phyloP scores from a whole-genome alignment of 1,140 invertebrate species.

The Saccostrea glomerata region DNA sequence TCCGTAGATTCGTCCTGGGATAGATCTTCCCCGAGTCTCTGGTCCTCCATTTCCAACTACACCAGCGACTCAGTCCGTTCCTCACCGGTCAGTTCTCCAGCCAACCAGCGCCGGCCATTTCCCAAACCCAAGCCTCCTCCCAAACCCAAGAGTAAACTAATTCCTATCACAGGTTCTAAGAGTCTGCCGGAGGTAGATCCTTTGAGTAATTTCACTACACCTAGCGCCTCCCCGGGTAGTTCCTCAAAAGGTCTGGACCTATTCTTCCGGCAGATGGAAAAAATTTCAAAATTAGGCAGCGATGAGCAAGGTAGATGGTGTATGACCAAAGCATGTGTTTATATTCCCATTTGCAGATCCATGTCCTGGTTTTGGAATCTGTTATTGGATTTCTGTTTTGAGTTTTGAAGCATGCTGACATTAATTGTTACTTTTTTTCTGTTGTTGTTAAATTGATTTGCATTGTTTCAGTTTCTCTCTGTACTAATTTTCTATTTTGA shows the following conservation, averaged over 20 bases:
- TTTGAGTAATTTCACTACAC: slow-evolving; percentile 24
- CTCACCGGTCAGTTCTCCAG: slow-evolving; percentile 54
- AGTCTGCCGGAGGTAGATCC: slow-evolving; percentile 10
- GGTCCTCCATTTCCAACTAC: slow-evolving; percentile 55
- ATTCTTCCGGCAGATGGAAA: slow-evolving; percentile 71
- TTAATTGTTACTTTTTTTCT: neutral
- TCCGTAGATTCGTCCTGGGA: slow-evolving; percentile 58
- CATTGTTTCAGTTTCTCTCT: slow-evolving; percentile 13
- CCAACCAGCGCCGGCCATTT: slow-evolving; percentile 52
- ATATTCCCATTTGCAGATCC: neutral
- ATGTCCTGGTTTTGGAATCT: neutral
- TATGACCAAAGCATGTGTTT: slow-evolving; percentile 19
- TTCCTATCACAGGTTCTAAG: neutral
- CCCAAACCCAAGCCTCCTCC: slow-evolving; percentile 54
- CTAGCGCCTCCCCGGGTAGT: slow-evolving; percentile 41
- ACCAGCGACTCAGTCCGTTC: slow-evolving; percentile 56
- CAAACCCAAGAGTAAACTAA: slow-evolving; percentile 49
- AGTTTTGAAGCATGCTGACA: neutral
- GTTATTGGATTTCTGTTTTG: neutral
- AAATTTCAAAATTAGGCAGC: slow-evolving; percentile 67
- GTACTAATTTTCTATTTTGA: slow-evolving; percentile 13
- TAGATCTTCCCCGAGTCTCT: slow-evolving; percentile 57
- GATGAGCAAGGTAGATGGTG: slow-evolving; percentile 70
- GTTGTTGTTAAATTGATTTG: slow-evolving; percentile 15
- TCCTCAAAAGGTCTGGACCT: slow-evolving; percentile 70